Conservation (phyloP, 2,113 vertebrate genomes). For the Motacilla tschutschensis region DNA sequence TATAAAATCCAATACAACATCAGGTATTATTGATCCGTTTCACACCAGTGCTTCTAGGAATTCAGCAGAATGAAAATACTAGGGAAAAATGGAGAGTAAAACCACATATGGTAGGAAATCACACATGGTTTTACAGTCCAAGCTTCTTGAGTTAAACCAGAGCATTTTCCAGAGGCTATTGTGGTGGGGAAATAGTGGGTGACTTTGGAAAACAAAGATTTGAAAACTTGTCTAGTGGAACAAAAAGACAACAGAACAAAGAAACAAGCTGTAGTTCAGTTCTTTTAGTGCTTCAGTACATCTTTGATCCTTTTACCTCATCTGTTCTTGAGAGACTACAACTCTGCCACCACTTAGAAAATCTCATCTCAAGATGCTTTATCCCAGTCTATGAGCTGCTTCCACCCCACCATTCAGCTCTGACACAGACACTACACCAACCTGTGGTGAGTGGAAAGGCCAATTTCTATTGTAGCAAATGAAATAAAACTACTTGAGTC, state of each 20-base stretch:
- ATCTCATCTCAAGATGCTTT: rapidly evolving
- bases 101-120: background rate
- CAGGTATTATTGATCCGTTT: background rate
- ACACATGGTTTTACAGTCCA: background rate
- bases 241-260: background rate
- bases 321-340: background rate
- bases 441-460: background rate
- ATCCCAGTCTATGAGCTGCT: background rate
- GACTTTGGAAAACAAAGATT: background rate
- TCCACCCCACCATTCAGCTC: background rate
- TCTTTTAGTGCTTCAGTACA: background rate
- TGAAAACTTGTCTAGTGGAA: background rate
- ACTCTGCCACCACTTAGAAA: background rate
- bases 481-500: background rate
- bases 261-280: background rate
- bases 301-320: background rate
- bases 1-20: background rate
- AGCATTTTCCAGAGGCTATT: background rate
- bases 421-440: background rate
- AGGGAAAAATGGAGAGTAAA: background rate
- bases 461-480: background rate
- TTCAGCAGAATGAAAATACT: background rate
- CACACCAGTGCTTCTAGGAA: background rate
- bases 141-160: background rate
- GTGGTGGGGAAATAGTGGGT: background rate